Conservation (phyloP, 2,113 vertebrate genomes). For the Bos taurus region ARS-UCD2.0 NC_037328.1:107659501-107660000, state of each 20-base stretch:
- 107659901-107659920: neutral
- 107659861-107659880: neutral
- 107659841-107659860: neutral
- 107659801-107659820: neutral
- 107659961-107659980: neutral
- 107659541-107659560: neutral
- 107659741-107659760: neutral
- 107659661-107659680: neutral
- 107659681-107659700: neutral
- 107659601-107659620: neutral
- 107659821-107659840: neutral
- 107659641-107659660: neutral
- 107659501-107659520: neutral
- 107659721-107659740: neutral
- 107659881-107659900: neutral
- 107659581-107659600: neutral
- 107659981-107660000: neutral
- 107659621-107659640: neutral
- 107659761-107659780: neutral
- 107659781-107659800: neutral
- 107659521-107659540: neutral
- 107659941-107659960: neutral
- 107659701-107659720: neutral
- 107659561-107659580: neutral
- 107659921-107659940: neutral